Evolutionary conservation across 1,140 invertebrate genomes (phyloP), one percentile per base, ranked within the genome.

Genomic region (Diachasma alloeum): DNA sequence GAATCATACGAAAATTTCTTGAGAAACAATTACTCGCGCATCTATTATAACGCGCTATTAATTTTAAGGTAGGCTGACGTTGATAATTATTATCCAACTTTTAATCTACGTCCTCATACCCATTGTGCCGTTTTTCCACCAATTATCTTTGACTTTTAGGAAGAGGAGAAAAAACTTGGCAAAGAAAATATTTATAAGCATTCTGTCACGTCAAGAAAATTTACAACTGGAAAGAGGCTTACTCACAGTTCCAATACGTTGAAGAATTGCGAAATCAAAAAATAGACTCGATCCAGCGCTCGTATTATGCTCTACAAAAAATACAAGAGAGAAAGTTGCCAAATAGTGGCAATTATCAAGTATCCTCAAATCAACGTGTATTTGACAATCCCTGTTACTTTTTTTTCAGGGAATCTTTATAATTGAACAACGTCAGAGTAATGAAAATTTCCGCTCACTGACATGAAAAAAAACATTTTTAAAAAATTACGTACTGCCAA

Each of bases 401-500:
- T n/a, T 39, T 71, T 19, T 53, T 19, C 39, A 31, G 26, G 24
- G 11, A 26, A 42, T n/a, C 17, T 15, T 71, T 24, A 46, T 22
- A 71, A 26, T 71, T 69, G 6, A 69, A 69, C 24, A 44, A 53
- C 36, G 22, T 67, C 72, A 39, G 56, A 73, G 17, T 67, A 74
- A 81, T 83, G 76, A 82, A 83, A 84, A 81, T 83, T 83, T 83
- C 79, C 82, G 79, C 83, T 85, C 82, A 85, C 82, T 82, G 78
- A 87, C 74, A 84, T 82, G 81, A 84, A 86, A 59, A 4, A 74
- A 42, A 70, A 70, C 6, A 70, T 44, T 24, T n/a, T 22, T 44
- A 24, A 59, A 86, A n/a, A 88, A 87, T 88, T 83, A 86, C 86
- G 86, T 88, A 90, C 88, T 90, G 88, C 88, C 88, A 90, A 90